Evolutionary conservation across 2,888 invertebrate genomes (phyloP).

Genomic region (Ischnus inquisitorius): DNA sequence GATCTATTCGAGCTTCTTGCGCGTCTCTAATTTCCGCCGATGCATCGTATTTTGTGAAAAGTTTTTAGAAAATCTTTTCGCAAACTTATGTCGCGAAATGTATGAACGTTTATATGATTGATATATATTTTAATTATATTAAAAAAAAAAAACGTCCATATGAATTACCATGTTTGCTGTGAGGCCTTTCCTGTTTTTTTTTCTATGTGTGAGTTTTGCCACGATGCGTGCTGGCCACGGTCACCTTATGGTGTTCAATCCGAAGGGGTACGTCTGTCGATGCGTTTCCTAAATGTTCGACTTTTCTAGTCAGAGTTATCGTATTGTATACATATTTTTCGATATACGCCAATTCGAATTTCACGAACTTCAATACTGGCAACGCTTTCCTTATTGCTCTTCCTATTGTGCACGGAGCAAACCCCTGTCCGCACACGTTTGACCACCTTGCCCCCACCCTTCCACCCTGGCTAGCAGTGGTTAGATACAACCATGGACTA

Average conservation of each 20-base stretch:
- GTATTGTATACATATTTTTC: not conserved
- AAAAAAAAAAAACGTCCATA: too few species aligned
- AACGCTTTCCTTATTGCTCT: constrained; percentile 7
- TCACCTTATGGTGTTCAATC: too few species aligned
- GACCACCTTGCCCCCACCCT: not conserved
- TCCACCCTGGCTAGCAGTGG: not conserved
- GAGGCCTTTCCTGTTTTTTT: too few species aligned
- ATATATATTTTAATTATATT: too few species aligned
- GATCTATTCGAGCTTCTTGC: too few species aligned
- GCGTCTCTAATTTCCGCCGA: too few species aligned
- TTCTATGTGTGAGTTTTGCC: not conserved
- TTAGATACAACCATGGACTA: constrained; percentile 36
- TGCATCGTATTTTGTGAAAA: too few species aligned
- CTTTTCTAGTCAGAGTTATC: constrained; percentile 1
- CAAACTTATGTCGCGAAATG: too few species aligned
- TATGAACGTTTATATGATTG: too few species aligned
- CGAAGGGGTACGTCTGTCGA: not conserved
- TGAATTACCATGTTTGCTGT: too few species aligned
- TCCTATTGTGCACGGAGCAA: not conserved
- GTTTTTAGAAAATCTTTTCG: too few species aligned
- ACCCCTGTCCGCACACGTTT: not conserved
- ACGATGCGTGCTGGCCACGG: constrained; percentile 1
- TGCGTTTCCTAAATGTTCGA: not conserved
- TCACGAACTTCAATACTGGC: constrained; percentile 2
- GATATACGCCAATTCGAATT: not conserved